phyloP scores from a whole-genome alignment of 1,140 invertebrate species.

The Muscidifurax raptorellus region DNA sequence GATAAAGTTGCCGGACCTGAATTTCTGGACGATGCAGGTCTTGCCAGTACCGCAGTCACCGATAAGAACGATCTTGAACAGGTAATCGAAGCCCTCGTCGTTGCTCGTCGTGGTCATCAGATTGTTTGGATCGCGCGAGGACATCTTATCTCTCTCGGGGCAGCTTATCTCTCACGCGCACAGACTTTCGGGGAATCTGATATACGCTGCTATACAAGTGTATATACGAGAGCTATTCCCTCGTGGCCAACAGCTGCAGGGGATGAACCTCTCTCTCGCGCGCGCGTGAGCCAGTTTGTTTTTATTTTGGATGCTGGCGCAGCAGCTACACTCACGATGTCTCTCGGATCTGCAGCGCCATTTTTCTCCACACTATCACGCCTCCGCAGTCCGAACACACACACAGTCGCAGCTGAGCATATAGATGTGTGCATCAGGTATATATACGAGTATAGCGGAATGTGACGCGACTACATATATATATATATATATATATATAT shows the following conservation, averaged over 20 bases:
- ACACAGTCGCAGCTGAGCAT: not conserved
- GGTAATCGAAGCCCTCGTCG: slow-evolving; percentile 86
- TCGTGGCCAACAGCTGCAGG: not conserved
- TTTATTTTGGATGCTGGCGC: slow-evolving; percentile 51
- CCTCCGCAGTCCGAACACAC: not conserved
- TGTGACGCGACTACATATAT: not conserved
- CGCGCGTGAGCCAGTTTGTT: slow-evolving; percentile 44
- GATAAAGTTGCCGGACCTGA: slow-evolving; percentile 94
- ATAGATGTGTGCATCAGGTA: not conserved
- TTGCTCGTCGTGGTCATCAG: slow-evolving; percentile 75
- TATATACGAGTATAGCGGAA: not conserved
- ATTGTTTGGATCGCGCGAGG: slow-evolving; percentile 77
- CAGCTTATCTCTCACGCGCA: not conserved
- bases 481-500: too few species aligned
- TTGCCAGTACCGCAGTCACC: slow-evolving; percentile 91
- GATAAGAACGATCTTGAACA: slow-evolving; percentile 90
- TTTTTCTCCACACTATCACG: not conserved
- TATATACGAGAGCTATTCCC: not conserved
- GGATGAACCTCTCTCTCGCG: not conserved
- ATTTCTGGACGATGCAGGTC: slow-evolving; percentile 92
- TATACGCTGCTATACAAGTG: not conserved
- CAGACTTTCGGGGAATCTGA: not conserved
- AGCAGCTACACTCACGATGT: not conserved
- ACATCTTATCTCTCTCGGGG: slow-evolving; percentile 64
- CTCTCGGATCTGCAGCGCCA: slow-evolving; percentile 9